Conservation (phyloP, 2,888 invertebrate species). For the Drosophila borborema region DNA sequence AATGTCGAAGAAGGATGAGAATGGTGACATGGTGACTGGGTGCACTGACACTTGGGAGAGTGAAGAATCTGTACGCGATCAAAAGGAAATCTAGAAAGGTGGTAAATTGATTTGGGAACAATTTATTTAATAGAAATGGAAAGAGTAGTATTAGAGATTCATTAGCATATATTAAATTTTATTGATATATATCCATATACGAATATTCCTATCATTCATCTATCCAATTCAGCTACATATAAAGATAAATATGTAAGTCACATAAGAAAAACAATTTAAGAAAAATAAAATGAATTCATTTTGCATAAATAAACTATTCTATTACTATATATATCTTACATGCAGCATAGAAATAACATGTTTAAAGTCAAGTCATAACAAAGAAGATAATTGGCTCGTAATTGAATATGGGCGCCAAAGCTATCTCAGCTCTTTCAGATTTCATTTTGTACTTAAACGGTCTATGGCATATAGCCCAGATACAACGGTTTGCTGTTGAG, state of each 20-base stretch:
- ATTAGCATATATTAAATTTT: too few relatives aligned
- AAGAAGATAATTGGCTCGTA: conserved; percentile 1
- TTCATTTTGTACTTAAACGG: neutral
- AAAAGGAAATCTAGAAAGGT: neutral
- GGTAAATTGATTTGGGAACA: neutral
- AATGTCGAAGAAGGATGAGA: neutral
- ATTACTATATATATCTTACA: neutral
- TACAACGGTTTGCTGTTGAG: neutral
- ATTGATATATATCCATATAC: too few relatives aligned
- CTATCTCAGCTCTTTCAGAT: neutral
- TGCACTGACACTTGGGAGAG: conserved; percentile 13
- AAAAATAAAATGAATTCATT: neutral
- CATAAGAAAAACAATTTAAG: neutral
- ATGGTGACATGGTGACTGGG: conserved; percentile 2
- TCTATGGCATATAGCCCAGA: conserved; percentile 9
- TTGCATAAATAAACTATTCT: neutral
- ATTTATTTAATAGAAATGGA: too few relatives aligned
- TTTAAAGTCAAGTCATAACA: neutral
- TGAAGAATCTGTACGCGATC: neutral
- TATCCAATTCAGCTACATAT: too few relatives aligned
- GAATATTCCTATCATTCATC: too few relatives aligned
- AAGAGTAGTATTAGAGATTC: too few relatives aligned
- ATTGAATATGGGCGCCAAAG: neutral
- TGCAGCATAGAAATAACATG: neutral
- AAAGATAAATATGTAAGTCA: too few relatives aligned